Conservation (phyloP, 1,140 invertebrate genomes). For the Nasonia vitripennis region DNA sequence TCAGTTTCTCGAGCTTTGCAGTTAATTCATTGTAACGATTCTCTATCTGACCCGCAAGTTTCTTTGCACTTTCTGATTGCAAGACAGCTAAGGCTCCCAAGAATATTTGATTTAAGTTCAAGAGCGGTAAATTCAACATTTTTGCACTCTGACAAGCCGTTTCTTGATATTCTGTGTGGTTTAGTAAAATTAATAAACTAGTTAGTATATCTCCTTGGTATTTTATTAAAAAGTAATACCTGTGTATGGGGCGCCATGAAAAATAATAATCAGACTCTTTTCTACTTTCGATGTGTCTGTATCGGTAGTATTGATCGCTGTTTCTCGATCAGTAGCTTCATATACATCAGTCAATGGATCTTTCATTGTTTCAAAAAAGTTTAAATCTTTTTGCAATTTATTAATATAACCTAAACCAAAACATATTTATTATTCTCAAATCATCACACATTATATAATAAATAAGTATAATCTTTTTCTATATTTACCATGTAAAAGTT, state of each 20-base stretch:
- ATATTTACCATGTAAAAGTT: conserved; percentile 22
- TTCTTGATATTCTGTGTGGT: conserved; percentile 62
- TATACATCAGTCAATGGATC: conserved; percentile 63
- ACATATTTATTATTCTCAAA: not conserved
- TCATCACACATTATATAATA: conserved; percentile 48
- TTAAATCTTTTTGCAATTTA: conserved; percentile 51
- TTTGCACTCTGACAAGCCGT: conserved; percentile 60
- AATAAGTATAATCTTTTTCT: not conserved
- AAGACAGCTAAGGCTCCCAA: conserved; percentile 54
- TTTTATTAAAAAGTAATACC: conserved; percentile 54
- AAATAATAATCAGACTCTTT: conserved; percentile 61
- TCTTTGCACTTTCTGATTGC: not conserved
- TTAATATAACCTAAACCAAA: conserved; percentile 59
- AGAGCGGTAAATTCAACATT: conserved; percentile 55
- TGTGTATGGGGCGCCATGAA: conserved; percentile 66
- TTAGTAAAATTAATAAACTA: not conserved
- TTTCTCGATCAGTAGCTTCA: conserved; percentile 44
- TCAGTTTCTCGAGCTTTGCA: not conserved
- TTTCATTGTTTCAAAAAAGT: conserved; percentile 56
- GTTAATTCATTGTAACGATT: conserved; percentile 34
- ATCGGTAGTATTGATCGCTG: not conserved
- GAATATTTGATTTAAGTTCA: conserved; percentile 61
- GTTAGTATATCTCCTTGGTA: not conserved
- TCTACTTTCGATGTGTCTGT: conserved; percentile 22
- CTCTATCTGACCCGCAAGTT: conserved; percentile 52